phyloP scores from a whole-genome alignment of 2,888 invertebrate species.

The Gymnoscelis rufifasciata region DNA sequence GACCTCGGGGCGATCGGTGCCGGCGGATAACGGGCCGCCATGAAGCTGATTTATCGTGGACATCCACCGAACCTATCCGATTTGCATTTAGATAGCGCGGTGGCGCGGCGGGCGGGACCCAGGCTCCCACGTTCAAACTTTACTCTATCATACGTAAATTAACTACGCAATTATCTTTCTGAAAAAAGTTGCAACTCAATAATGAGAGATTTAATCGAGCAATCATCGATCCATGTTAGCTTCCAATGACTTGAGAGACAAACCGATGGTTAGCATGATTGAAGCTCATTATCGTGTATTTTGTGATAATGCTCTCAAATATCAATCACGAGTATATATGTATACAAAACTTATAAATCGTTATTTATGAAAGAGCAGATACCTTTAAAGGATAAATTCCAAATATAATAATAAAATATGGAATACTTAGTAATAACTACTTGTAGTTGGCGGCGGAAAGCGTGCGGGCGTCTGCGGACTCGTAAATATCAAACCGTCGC shows the following conservation, averaged over 20 bases:
- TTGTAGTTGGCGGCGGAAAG: conserved; percentile 34
- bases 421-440: neutral
- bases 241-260: conserved; percentile 27
- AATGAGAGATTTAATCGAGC: conserved; percentile 56
- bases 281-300: conserved; percentile 25
- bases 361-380: too few relatives aligned
- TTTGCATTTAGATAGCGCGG: conserved; percentile 77
- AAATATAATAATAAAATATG: neutral
- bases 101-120: conserved; percentile 41
- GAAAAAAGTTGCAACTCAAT: conserved; percentile 51
- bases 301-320: conserved; percentile 15
- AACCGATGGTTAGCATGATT: conserved; percentile 28
- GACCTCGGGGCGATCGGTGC: conserved; percentile 42
- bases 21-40: conserved; percentile 57
- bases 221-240: conserved; percentile 41
- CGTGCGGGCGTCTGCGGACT: conserved; percentile 50
- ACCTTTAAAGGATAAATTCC: neutral
- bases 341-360: neutral
- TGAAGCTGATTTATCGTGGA: conserved; percentile 72
- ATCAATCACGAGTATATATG: neutral
- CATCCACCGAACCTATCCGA: conserved; percentile 75
- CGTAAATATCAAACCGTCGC: conserved; percentile 69
- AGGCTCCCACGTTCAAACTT: conserved; percentile 36
- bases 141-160: conserved; percentile 70
- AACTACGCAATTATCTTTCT: conserved; percentile 59